Evolutionary conservation across 2,888 invertebrate species (phyloP), one percentile per base, ranked within the genome.

Genomic region (Copidosoma aretas): DNA sequence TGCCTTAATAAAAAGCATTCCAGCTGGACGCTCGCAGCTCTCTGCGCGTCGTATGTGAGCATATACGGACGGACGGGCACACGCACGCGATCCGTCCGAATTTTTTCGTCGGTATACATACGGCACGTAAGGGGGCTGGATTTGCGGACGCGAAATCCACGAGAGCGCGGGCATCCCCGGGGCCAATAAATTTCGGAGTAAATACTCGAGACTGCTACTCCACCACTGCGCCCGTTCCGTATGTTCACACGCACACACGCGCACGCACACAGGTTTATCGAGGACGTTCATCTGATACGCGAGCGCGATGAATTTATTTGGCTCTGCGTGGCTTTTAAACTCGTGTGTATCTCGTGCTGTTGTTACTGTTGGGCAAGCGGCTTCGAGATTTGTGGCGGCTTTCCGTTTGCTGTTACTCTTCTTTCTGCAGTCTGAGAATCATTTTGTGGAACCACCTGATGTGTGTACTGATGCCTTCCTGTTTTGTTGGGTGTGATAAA

Each of bases 111-210:
- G 24, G 53, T 19, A 58, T 54, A 32, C 56, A 46, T 46, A 12
- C 14, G 19, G 22, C 17, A 21, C 60, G 22, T 51, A 21, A 10
- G 63, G 41, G 58, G 58, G 21, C 43, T 39, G 58, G 51, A 52
- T 58, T 58, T 52, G 49, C 60, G 15, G 56, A 51, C 19, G 58
- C 39, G 12, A 14, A 15, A 46, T 14, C 43, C 43, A 46, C 43
- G 52, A 19, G 21, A 19, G 41, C 17, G 59, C 53, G 21, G 21
- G 41, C 24, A 49, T 12, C 21, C 71, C 66, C 70, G 32, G 60
- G 70, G 68, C 69, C 72, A 72, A 74, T 73, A 73, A 74, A 75
- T 74, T 72, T 70, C 43, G 21, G 61, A 70, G 64, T 69, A 73
- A 75, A 75, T 70, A 71, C 68, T 53, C 71, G 51, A 51, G 67